phyloP scores from a whole-genome alignment of 2,113 vertebrate species.

The Pyrgilauda ruficollis region DNA sequence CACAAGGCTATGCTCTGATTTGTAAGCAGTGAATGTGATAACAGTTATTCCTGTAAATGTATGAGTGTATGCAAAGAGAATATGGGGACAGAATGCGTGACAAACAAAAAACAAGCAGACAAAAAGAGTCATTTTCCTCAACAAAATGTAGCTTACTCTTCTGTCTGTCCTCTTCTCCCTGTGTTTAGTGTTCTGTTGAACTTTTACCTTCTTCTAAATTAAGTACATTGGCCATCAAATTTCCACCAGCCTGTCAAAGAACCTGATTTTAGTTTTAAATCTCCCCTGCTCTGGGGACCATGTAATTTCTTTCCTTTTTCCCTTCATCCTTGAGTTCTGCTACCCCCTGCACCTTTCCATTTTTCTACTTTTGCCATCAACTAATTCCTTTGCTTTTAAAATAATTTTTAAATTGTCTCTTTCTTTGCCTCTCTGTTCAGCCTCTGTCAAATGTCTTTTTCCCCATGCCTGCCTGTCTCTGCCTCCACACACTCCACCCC shows the following conservation, averaged over 20 bases:
- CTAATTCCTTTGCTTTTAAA: neutral
- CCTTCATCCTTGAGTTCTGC: neutral
- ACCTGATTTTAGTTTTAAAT: neutral
- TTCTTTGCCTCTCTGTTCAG: neutral
- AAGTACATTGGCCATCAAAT: neutral
- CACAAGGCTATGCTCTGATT: neutral
- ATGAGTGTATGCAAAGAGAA: neutral
- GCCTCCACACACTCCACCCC: neutral
- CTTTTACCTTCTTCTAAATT: neutral
- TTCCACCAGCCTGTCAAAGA: neutral
- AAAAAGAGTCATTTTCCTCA: neutral
- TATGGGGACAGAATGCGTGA: neutral
- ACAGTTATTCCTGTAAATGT: neutral
- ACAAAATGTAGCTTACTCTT: neutral
- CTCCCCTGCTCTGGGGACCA: neutral
- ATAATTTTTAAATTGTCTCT: neutral
- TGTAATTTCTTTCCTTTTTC: neutral
- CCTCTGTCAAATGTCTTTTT: neutral
- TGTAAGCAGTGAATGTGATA: neutral
- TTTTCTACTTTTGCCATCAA: neutral
- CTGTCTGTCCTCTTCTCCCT: neutral
- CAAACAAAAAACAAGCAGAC: neutral
- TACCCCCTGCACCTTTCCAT: neutral
- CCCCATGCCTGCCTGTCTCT: neutral
- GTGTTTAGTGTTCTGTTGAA: neutral